Evolutionary conservation across 2,888 invertebrate genomes (phyloP), one percentile per base, ranked within the genome.

Genomic region (Bruchidius siliquastri): DNA sequence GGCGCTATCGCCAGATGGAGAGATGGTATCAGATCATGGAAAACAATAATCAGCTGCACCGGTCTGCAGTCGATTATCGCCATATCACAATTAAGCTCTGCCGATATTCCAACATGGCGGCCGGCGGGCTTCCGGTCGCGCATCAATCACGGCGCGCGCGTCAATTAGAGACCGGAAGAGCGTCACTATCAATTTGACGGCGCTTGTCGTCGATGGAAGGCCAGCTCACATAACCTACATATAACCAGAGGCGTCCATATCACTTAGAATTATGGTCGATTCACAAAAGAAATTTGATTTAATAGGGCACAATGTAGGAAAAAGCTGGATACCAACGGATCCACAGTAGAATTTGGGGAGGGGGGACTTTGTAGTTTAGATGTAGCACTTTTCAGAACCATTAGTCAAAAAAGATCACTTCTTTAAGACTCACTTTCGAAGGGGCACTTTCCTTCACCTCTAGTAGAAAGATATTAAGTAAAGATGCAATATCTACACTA

Each of bases 91-190:
- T 86, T 86, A 85, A 85, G 83, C 84, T 79, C 83, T 81, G 80
- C 81, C 81, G 83, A 83, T 22, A 67, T 21, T 83, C 83, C 83
- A 86, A 85, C 81, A 86, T 86, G 86, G 86, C 86, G 84, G 81
- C 84, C 84, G 49, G 68, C 68, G 21, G 21, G 68, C 68, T 22
- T 22, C 68, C 68, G 86, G 87, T 86, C 81, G 77, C 80, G 83
- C 86, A 86, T 87, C 87, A 86, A 87, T 87, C 86, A 86, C 84
- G 81, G 81, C 81, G 85, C 86, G 85, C 86, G 86, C 86, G 86
- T 86, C 87, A 87, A 87, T 87, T 87, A 87, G 83, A 10, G 81
- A 76, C 85, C 86, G 87, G 87, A 87, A 85, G 81, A 84, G 82
- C 86, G 86, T 86, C 86, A 86, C 86, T 86, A 87, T 87, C 86